A percentile compares a stretch with the other conserved stretches of the same genome.
phyloP scores from a whole-genome alignment of 2,113 vertebrate species.

The Oncorhynchus masou region DNA sequence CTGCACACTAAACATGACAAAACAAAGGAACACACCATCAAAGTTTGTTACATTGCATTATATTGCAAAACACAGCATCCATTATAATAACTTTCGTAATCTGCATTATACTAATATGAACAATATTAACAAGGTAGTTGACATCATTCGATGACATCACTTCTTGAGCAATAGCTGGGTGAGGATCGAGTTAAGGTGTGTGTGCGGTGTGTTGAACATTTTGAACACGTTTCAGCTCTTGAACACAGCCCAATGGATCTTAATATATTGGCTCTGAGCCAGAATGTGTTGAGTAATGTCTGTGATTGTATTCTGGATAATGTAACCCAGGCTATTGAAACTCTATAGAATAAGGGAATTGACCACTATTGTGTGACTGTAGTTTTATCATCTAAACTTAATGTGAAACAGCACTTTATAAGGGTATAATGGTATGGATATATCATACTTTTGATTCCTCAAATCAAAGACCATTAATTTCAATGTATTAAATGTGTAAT shows the following conservation, averaged over 20 bases:
- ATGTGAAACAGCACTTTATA: too few species aligned
- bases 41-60: neutral
- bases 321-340: too few species aligned
- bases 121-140: neutral
- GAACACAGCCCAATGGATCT: neutral
- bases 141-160: neutral
- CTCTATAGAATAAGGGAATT: too few species aligned
- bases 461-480: too few species aligned
- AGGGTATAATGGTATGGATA: too few species aligned
- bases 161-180: neutral
- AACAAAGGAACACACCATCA: neutral
- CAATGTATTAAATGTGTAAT: too few species aligned
- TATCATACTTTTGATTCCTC: too few species aligned
- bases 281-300: neutral
- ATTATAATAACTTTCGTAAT: neutral
- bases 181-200: neutral
- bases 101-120: neutral
- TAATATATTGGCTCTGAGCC: neutral
- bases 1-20: slow-evolving; percentile 40
- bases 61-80: neutral
- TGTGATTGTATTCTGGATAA: too few species aligned
- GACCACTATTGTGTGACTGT: too few species aligned
- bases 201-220: neutral
- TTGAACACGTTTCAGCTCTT: neutral
- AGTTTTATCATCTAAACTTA: too few species aligned